Conservation (phyloP, 2,888 invertebrate species). For the Lasioglossum oenotherae region DNA sequence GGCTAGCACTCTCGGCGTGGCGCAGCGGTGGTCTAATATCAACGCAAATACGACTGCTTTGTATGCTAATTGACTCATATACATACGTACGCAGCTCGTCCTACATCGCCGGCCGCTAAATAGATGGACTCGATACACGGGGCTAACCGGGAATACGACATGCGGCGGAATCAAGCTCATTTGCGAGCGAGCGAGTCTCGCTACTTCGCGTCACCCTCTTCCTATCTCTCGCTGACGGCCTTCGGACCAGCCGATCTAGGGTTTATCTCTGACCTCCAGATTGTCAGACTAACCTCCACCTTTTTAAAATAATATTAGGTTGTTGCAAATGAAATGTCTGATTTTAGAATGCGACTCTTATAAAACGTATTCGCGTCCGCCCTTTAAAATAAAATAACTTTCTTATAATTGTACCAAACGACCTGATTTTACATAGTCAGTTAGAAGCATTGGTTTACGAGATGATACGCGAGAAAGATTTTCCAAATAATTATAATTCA, state of each 20-base stretch:
- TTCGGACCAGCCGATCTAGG: not conserved
- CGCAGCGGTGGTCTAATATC: slow-evolving; percentile 70
- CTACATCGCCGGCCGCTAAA: slow-evolving; percentile 68
- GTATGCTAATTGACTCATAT: slow-evolving; percentile 79
- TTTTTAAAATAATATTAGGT: not conserved
- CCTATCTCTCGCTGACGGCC: slow-evolving; percentile 17
- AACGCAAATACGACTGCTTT: slow-evolving; percentile 77
- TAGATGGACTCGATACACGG: slow-evolving; percentile 69
- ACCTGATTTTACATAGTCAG: too few species aligned
- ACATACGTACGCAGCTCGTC: slow-evolving; percentile 70
- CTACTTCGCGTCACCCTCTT: slow-evolving; percentile 57
- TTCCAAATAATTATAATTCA: too few species aligned
- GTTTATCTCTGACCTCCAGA: not conserved
- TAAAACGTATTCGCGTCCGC: too few species aligned
- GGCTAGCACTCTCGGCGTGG: slow-evolving; percentile 39
- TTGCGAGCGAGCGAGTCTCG: slow-evolving; percentile 56
- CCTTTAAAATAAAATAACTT: too few species aligned
- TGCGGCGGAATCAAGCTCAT: slow-evolving; percentile 49
- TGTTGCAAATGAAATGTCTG: too few species aligned
- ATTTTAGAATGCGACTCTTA: too few species aligned
- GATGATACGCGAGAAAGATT: too few species aligned
- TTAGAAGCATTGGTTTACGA: too few species aligned
- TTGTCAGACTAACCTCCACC: not conserved
- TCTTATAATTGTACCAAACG: too few species aligned
- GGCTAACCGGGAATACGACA: slow-evolving; percentile 54